phyloP scores from a whole-genome alignment of 2,797 vertebrate species.

The Hippocampus kuda region DNA sequence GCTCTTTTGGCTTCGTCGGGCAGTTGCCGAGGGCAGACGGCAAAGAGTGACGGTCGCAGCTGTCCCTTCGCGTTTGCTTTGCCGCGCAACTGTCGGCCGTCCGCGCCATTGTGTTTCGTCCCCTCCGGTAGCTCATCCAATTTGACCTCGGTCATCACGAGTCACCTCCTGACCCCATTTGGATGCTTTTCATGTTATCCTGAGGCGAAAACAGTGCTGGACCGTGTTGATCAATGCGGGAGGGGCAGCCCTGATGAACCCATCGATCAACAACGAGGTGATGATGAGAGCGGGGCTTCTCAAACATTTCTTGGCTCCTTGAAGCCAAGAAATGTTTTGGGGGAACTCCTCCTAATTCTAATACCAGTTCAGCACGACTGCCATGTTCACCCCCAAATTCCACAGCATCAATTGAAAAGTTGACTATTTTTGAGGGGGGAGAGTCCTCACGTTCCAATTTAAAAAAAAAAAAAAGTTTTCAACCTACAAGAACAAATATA shows the following conservation, averaged over 20 bases:
- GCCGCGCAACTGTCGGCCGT: neutral
- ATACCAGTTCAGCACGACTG: too few relatives aligned
- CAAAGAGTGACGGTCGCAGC: neutral
- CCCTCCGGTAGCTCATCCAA: constrained; percentile 15
- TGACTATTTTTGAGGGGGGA: too few relatives aligned
- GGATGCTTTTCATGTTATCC: constrained; percentile 43
- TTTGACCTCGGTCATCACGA: constrained; percentile 12
- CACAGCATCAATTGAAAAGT: too few relatives aligned
- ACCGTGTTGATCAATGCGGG: neutral
- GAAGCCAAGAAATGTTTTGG: too few relatives aligned
- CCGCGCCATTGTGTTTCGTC: neutral
- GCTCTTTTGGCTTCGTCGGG: neutral
- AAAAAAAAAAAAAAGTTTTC: too few relatives aligned
- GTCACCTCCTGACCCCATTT: constrained; percentile 24
- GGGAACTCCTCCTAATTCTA: too few relatives aligned
- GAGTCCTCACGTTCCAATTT: too few relatives aligned
- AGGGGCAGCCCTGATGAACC: neutral
- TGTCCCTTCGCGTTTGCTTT: neutral
- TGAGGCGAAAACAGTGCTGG: constrained; percentile 14
- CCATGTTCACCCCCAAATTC: too few relatives aligned
- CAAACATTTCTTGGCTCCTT: too few relatives aligned
- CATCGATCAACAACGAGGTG: neutral
- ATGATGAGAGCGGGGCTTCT: neutral
- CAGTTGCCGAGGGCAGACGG: neutral
- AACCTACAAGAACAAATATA: too few relatives aligned